Base-by-base conservation (phyloP, 2,888 invertebrate genomes). In the Lepetodrilus schrolli region DNA sequence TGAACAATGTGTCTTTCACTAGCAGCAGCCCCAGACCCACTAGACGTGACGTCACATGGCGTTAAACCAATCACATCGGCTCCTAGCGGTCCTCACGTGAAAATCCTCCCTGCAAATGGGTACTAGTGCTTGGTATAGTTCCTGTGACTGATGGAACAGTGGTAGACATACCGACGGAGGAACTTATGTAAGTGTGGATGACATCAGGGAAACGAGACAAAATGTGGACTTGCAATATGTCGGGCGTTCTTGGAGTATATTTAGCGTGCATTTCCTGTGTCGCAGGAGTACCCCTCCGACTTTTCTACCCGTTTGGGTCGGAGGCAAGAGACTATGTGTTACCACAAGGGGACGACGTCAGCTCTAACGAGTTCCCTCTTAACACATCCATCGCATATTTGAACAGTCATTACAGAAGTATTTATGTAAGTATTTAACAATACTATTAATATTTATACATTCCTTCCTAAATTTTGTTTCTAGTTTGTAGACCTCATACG, bases 351-450 rank as follows among this genome's bases (percentile, higher is more conserved):
- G 92, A 93, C 81, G 94, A 94, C 79, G 91, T 93, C 17, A 92
- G 94, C n/a, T 93, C 94, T 10, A 92, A 92, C 0, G 94, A 95
- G 88, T 91, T 94, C 4, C 87, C 88, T 2, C 92, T 96, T 1
- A 92, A 92, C 85, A 94, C 94, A 43, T 95, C 96, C 1, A 93
- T 97, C 72, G 92, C 93, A 68, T 96, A 96, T 91, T 97, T 94
- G 90, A 95, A 94, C 82, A 94, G 94, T 81, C 91, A 92, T 78
- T 96, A 95, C 90, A 93, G 94, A 73, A 92, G 93, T 38, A 92
- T 97, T 85, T 96, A 93, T 91, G 97, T 97, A 92, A 96, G 96
- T 96, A 82, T 68, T 38, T 20, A n/a, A n/a, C n/a, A n/a, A n/a
- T n/a, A n/a, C n/a, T n/a, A n/a, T n/a, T n/a, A n/a, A n/a, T n/a